Evolutionary conservation across 2,797 vertebrate genomes (phyloP).

Genomic region (Enoplosus armatus): DNA sequence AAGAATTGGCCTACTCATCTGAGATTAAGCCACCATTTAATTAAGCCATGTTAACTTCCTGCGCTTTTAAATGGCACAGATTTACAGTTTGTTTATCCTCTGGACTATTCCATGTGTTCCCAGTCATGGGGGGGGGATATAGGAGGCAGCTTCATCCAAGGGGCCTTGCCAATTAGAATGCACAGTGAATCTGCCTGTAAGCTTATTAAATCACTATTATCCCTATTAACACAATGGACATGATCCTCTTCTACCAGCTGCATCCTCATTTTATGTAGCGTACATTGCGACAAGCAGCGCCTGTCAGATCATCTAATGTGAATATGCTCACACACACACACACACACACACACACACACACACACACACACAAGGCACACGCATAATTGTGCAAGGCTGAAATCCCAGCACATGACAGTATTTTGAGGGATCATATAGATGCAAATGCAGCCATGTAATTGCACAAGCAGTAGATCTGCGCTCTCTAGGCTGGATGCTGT

Average conservation of each 20-base stretch:
- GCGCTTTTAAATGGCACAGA: constrained; percentile 19
- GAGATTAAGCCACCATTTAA: constrained; percentile 13
- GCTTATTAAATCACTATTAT: constrained; percentile 78
- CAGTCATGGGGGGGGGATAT: constrained; percentile 32
- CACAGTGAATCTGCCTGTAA: constrained; percentile 65
- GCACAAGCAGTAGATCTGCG: constrained; percentile 68
- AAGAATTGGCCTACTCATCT: constrained; percentile 1
- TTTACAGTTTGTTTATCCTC: constrained; percentile 48
- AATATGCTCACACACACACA: constrained; percentile 26
- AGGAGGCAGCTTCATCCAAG: constrained; percentile 45
- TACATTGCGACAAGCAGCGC: constrained; percentile 57
- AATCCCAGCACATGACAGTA: constrained; percentile 73
- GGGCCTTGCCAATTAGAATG: constrained; percentile 65
- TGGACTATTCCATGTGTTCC: constrained; percentile 43
- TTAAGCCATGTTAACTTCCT: constrained; percentile 21
- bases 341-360: constrained; percentile 21
- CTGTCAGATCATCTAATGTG: constrained; percentile 69
- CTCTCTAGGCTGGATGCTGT: constrained; percentile 72
- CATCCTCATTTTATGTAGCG: constrained; percentile 60
- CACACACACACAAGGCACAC: constrained; percentile 17
- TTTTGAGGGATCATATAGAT: constrained; percentile 83
- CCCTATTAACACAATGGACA: constrained; percentile 75
- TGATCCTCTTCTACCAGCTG: constrained; percentile 66
- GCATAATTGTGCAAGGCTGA: constrained; percentile 43
- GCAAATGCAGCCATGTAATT: constrained; percentile 82